These are phyloP conservation scores for Ptilodon capucinus DNA, from an alignment of 2,888 invertebrate species.

Conservation along the genomic window DNA sequence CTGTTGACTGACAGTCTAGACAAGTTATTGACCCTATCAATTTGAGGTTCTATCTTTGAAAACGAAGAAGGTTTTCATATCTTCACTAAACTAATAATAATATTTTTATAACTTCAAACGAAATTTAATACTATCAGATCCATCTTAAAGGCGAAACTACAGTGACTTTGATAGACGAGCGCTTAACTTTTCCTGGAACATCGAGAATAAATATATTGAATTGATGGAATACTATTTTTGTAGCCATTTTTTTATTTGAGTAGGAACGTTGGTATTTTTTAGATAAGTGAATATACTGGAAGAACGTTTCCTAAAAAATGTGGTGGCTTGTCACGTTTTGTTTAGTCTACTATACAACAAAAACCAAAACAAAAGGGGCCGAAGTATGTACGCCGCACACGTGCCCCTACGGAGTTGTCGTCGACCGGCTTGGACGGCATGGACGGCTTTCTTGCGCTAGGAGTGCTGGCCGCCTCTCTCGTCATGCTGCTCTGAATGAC, in stretches of 20 bases:
- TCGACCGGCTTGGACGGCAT: too few species aligned
- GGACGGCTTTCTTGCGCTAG: too few species aligned
- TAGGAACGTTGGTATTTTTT: too few species aligned
- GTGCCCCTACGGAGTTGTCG: too few species aligned
- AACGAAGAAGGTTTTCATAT: background rate
- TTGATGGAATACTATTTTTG: background rate
- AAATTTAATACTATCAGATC: background rate
- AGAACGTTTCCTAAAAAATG: too few species aligned
- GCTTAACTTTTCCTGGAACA: background rate
- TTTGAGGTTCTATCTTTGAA: background rate
- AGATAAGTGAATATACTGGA: too few species aligned
- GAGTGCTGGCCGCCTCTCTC: too few species aligned
- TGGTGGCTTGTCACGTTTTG: too few species aligned
- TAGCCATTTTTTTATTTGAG: background rate
- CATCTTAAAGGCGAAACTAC: background rate
- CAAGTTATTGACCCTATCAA: background rate
- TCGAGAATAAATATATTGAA: background rate
- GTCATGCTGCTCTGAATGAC: too few species aligned
- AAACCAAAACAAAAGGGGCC: too few species aligned
- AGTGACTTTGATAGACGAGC: background rate
- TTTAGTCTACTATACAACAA: too few species aligned
- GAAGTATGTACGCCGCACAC: too few species aligned
- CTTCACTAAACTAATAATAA: slow-evolving; percentile 1
- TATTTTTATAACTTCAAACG: slow-evolving; percentile 3
- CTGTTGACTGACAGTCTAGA: background rate